Base-by-base conservation (phyloP, 2,888 invertebrate genomes). In the Dendrolimus pini region DNA sequence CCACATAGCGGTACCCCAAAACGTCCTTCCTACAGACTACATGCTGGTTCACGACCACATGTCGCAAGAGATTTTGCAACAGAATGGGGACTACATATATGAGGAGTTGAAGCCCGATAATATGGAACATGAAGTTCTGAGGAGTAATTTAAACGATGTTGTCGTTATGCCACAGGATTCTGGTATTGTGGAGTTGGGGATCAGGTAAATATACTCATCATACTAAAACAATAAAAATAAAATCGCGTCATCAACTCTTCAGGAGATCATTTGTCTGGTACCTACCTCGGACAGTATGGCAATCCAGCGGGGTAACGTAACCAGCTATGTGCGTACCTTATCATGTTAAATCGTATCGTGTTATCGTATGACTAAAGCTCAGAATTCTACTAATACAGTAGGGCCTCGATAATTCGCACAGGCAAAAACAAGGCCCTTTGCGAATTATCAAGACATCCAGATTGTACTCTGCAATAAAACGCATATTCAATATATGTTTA, bases 11-110 rank as follows among this genome's bases (percentile, higher is more conserved):
- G 86, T 88, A 0, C 78, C 88, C 2, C 88, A 85, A 64, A 79
- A 81, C 0, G 86, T 87, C 6, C 77, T 89, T 0, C 77, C 74
- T 2, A 66, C 80, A 0, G 89, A 89, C 63, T 89, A 89, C 63
- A 87, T 90, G 83, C 72, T 89, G 9, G 87, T 89, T 7, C 86
- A 83, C 52, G 85, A 87, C 14, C 89, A 87, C 55, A 66, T 87
- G 0, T 78, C 82, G 1, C 87, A 89, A 47, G 89, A 89, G 59
- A 85, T 88, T 0, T 71, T 89, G 6, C 82, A 83, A 3, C 88
- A 83, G 52, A 85, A 81, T 59, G 85, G 85, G 0, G 85, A 86
- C 41, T 89, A 87, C 53, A 89, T 89, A 1, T 90, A 89, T 61
- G 89, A 87, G 56, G 89, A 87, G 61, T 58, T 89, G 30, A 89